phyloP scores from a whole-genome alignment of 1,140 invertebrate species.

The Nylanderia fulva region DNA sequence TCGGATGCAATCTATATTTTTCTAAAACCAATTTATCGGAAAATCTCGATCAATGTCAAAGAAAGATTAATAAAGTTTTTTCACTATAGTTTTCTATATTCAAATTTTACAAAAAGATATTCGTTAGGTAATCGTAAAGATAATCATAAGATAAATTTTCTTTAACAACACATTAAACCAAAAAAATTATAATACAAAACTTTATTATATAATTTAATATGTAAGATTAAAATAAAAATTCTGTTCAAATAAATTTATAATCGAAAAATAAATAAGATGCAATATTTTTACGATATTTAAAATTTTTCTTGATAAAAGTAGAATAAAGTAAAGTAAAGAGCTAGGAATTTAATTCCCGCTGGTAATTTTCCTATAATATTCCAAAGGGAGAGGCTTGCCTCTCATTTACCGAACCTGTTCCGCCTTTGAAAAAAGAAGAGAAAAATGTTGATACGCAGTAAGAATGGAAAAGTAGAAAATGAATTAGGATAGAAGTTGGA shows the following conservation, averaged over 20 bases:
- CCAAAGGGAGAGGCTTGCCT: not conserved
- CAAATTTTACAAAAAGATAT: not conserved
- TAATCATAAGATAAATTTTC: not conserved
- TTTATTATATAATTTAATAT: not conserved
- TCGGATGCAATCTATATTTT: conserved; percentile 8
- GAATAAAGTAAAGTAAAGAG: not conserved
- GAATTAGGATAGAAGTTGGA: conserved; percentile 19
- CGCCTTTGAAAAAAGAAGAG: not conserved
- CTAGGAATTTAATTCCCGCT: conserved; percentile 23
- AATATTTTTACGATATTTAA: too few species aligned
- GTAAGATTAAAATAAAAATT: not conserved
- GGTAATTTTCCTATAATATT: not conserved
- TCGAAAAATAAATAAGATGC: not conserved
- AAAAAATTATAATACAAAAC: not conserved
- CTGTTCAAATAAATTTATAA: not conserved
- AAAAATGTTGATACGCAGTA: not conserved
- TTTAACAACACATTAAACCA: not conserved
- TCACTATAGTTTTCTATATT: not conserved
- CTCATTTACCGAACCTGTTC: not conserved
- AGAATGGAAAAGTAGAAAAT: conserved; percentile 30
- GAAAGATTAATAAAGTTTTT: too few species aligned
- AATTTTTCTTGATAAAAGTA: not conserved
- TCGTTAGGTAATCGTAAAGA: not conserved
- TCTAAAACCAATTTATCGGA: not conserved
- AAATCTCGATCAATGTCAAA: not conserved